Conservation (phyloP, 1,140 invertebrate species). For the Acromyrmex heyeri region DNA sequence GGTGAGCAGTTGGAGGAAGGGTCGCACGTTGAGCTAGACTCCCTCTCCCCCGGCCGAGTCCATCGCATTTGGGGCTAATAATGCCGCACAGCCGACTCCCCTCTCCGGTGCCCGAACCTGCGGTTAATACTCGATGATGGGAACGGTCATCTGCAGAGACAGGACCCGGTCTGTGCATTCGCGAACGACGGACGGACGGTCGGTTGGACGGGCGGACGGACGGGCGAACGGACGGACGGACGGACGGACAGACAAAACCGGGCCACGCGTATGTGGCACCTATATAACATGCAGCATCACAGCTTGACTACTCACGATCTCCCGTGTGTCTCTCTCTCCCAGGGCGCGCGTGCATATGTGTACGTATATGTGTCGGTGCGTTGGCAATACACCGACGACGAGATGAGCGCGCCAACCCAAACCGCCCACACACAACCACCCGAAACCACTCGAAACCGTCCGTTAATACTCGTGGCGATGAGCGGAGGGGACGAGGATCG, state of each 20-base stretch:
- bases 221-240: constrained; percentile 63
- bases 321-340: constrained; percentile 26
- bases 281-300: constrained; percentile 76
- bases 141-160: constrained; percentile 87
- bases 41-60: constrained; percentile 72
- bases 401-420: constrained; percentile 76
- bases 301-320: constrained; percentile 58
- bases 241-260: constrained; percentile 82
- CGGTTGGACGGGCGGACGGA: constrained; percentile 68
- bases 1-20: constrained; percentile 34
- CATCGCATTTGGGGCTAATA: constrained; percentile 86
- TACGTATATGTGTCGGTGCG: constrained; percentile 54
- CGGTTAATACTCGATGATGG: constrained; percentile 87
- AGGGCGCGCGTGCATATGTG: too few species aligned
- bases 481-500: constrained; percentile 51
- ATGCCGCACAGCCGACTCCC: constrained; percentile 81
- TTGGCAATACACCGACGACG: constrained; percentile 68
- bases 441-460: constrained; percentile 82
- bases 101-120: constrained; percentile 81
- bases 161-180: constrained; percentile 84
- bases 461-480: constrained; percentile 78
- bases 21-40: constrained; percentile 63
- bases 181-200: constrained; percentile 76
- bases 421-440: constrained; percentile 76
- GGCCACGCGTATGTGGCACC: constrained; percentile 83